Evolutionary conservation across 2,888 invertebrate genomes (phyloP).

Genomic region (Falcaria lacertinaria): DNA sequence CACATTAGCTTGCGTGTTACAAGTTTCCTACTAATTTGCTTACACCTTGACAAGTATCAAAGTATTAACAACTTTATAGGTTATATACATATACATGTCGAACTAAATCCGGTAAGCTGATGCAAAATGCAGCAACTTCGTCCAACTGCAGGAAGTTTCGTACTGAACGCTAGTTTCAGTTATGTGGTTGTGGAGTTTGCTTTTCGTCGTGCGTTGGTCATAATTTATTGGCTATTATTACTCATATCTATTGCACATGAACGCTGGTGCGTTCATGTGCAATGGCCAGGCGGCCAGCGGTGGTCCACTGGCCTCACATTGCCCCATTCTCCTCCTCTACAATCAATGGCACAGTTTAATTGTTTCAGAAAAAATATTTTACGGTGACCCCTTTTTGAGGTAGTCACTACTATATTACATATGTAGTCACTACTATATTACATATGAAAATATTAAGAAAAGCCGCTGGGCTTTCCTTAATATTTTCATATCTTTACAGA

Average conservation of each 20-base stretch:
- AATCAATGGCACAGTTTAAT: constrained; percentile 59
- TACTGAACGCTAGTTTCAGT: constrained; percentile 16
- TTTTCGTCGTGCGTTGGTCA: constrained; percentile 28
- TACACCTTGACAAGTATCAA: too few relatives aligned
- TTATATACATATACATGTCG: too few relatives aligned
- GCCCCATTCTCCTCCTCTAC: constrained; percentile 28
- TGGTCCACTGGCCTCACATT: constrained; percentile 16
- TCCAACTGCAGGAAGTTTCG: neutral
- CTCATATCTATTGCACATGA: constrained; percentile 54
- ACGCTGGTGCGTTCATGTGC: constrained; percentile 23
- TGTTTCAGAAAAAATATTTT: constrained; percentile 30
- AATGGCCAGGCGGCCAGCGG: too few relatives aligned
- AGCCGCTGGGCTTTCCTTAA: too few relatives aligned
- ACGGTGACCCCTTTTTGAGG: constrained; percentile 17
- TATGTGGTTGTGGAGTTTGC: constrained; percentile 36
- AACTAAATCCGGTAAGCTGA: too few relatives aligned
- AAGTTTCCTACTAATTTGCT: too few relatives aligned
- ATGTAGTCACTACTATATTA: too few relatives aligned
- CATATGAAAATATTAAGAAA: too few relatives aligned
- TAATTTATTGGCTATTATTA: constrained; percentile 61
- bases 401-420: too few relatives aligned
- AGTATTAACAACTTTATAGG: too few relatives aligned
- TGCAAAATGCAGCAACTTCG: neutral
- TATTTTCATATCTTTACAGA: too few relatives aligned
- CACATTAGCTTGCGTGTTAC: too few relatives aligned